These are phyloP conservation scores for Drosophila setifemur DNA, from an alignment of 1,140 invertebrate species.

Conservation along the genomic window DNA sequence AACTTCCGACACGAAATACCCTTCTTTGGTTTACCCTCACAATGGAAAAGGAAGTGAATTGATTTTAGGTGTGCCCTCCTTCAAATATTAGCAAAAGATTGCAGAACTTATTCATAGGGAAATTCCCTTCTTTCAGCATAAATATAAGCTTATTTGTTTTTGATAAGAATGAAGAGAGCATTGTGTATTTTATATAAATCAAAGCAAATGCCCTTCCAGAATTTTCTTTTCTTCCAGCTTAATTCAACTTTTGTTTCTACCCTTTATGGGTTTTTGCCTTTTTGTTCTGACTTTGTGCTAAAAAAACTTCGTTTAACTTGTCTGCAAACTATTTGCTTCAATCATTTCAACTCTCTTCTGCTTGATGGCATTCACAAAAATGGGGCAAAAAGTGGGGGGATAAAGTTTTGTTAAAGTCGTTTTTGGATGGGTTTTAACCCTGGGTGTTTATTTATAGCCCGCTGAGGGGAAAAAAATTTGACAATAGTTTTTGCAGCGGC, in stretches of 20 bases:
- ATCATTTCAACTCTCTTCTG: conserved; percentile 52
- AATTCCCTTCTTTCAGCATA: too few relatives aligned
- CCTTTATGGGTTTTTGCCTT: conserved; percentile 6
- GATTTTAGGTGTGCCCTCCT: background rate
- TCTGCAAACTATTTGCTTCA: conserved; percentile 56
- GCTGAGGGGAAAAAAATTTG: conserved; percentile 30
- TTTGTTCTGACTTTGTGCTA: conserved; percentile 2
- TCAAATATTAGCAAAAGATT: too few relatives aligned
- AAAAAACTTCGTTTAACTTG: conserved; percentile 61
- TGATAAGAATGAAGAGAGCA: conserved; percentile 7
- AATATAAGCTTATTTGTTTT: too few relatives aligned
- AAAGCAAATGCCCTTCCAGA: too few relatives aligned
- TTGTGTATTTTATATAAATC: too few relatives aligned
- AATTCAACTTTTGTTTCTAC: conserved; percentile 8
- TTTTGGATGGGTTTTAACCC: conserved; percentile 9
- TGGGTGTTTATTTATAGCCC: conserved; percentile 61
- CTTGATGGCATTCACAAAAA: conserved; percentile 2
- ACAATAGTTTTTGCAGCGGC: conserved; percentile 54
- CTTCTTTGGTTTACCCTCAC: background rate
- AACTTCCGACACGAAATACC: conserved; percentile 42
- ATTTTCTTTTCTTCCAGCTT: too few relatives aligned
- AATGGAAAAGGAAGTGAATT: background rate
- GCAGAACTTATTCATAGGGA: too few relatives aligned
- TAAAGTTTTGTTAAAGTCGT: conserved; percentile 34
- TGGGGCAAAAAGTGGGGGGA: background rate